Percentiles rank a stretch among this genome's conserved stretches.
Evolutionary conservation across 1,140 invertebrate genomes (phyloP).

Genomic region (Riptortus pedestris): DNA sequence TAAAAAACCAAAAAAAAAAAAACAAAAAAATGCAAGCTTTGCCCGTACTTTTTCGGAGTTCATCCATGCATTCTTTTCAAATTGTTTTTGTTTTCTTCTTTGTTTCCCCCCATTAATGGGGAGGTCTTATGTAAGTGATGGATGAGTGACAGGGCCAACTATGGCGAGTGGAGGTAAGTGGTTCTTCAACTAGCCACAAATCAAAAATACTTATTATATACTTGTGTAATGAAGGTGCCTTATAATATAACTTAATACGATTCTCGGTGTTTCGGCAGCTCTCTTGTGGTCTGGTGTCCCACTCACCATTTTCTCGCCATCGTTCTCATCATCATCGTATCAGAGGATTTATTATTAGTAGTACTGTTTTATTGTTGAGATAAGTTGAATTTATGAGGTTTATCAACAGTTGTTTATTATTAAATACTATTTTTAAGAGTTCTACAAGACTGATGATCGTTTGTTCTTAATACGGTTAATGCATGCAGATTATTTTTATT

Average conservation of each 20-base stretch:
- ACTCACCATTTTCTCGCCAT: no score
- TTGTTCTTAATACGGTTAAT: conserved; percentile 9
- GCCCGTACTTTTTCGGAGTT: conserved; percentile 10
- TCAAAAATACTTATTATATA: neutral
- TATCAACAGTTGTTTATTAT: conserved; percentile 11
- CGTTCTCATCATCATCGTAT: no score
- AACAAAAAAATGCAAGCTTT: conserved; percentile 7
- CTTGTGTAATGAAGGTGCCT: conserved; percentile 9
- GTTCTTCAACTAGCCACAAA: neutral
- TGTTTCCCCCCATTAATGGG: neutral
- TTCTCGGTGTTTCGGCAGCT: conserved; percentile 13
- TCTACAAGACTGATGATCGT: conserved; percentile 13
- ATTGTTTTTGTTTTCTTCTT: neutral
- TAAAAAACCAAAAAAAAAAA: conserved; percentile 12
- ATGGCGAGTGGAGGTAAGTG: neutral
- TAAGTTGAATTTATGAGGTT: conserved; percentile 18
- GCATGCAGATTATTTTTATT: conserved; percentile 2
- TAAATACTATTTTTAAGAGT: conserved; percentile 6
- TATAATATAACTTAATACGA: conserved; percentile 10
- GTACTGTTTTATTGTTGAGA: conserved; percentile 4
- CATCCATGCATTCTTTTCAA: neutral
- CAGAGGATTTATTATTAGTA: neutral
- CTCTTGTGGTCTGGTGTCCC: neutral
- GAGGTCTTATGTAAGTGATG: neutral
- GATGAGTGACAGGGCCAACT: neutral